phyloP scores from a whole-genome alignment of 2,888 invertebrate species.

The Trissoscelio sp. region DNA sequence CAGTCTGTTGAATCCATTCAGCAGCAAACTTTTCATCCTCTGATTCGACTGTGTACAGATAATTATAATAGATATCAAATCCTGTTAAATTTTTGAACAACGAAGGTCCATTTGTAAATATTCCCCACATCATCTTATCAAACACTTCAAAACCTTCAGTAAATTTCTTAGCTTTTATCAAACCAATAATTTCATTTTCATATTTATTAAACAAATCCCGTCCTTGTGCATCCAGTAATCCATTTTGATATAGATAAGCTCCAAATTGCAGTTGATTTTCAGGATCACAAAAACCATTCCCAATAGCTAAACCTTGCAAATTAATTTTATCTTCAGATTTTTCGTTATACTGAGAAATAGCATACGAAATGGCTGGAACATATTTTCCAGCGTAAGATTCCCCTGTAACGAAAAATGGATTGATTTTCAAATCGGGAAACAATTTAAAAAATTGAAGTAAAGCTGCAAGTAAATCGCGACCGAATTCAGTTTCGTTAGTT shows the following conservation, averaged over 20 bases:
- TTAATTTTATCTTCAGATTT: slow-evolving; percentile 87
- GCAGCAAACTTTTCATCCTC: too few species aligned
- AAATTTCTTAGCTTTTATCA: slow-evolving; percentile 88
- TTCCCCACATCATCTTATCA: too few species aligned
- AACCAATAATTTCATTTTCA: slow-evolving; percentile 85
- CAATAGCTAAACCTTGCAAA: slow-evolving; percentile 89
- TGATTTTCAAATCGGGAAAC: slow-evolving; percentile 89
- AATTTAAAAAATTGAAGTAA: slow-evolving; percentile 92
- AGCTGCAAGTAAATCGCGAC: slow-evolving; percentile 90
- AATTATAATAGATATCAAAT: slow-evolving; percentile 91
- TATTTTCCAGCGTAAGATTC: slow-evolving; percentile 95
- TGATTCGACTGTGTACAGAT: slow-evolving; percentile 86
- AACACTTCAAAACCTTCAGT: slow-evolving; percentile 89
- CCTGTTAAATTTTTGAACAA: slow-evolving; percentile 90
- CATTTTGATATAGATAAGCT: slow-evolving; percentile 91
- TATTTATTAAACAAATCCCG: slow-evolving; percentile 86
- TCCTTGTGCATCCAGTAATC: slow-evolving; percentile 87
- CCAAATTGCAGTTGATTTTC: slow-evolving; percentile 90
- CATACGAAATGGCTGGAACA: slow-evolving; percentile 90
- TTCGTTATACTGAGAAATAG: slow-evolving; percentile 88
- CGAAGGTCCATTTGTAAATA: slow-evolving; percentile 85
- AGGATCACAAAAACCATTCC: slow-evolving; percentile 92
- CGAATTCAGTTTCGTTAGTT: slow-evolving; percentile 91
- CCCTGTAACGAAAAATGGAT: slow-evolving; percentile 94
- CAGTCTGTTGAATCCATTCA: slow-evolving; percentile 87